Evolutionary conservation across 2,888 invertebrate species (phyloP), one percentile per base, ranked within the genome.

Genomic region (Chloroclysta siterata): DNA sequence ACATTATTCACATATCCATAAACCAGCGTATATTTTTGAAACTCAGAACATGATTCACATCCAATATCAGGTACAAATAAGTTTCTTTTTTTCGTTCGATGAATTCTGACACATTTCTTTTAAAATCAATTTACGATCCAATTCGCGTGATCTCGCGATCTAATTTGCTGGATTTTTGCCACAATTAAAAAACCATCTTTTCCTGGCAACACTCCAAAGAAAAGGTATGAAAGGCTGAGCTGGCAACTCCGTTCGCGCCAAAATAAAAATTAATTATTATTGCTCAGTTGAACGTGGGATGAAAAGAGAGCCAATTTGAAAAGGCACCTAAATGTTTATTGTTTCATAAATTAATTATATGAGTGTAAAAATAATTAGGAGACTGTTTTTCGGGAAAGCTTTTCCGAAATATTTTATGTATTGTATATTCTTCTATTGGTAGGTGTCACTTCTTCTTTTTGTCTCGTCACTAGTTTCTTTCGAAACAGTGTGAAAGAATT

Each of bases 221-320:
- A 29, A 50, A 66, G 60, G 53, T 63, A 63, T 52, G 41, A 65
- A 60, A 53, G 36, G 56, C 60, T 65, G 60, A 66, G 70, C 67
- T 72, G 74, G 71, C 71, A 71, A 71, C 63, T 65, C 66, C 54
- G 68, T 63, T 71, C 68, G 65, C 66, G 69, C 69, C 60, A 69
- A 74, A 77, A 77, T 73, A 78, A 78, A 78, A 78, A 74, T 69
- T 75, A 74, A 77, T 78, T 77, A 76, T 72, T 73, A 76, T 78
- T 70, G 70, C 66, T 56, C 67, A 66, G 67, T 71, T 66, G 69
- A 62, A 73, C 65, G 66, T 68, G 68, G 70, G 68, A 70, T 72
- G 48, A 55, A 69, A 59, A 63, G 48, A 51, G 54, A 36, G 48
- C 39, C 42, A 62, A 66, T 59, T 53, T 53, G n/a, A 50, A 65